These are phyloP conservation scores for Scytalopus superciliaris DNA, from an alignment of 2,113 vertebrate species.

Conservation along the genomic window DNA sequence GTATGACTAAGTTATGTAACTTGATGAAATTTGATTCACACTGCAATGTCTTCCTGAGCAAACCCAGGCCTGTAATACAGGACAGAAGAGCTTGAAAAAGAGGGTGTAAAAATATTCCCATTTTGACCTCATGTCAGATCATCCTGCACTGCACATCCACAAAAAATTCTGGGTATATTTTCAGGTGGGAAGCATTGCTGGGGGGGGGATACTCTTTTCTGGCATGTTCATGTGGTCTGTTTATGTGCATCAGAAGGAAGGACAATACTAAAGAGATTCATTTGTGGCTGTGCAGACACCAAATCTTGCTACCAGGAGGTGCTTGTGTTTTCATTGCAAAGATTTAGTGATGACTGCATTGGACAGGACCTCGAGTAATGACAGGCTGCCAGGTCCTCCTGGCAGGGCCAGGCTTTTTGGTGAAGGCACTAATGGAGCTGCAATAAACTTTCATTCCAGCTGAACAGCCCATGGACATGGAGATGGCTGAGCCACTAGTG, in stretches of 20 bases:
- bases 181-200: neutral
- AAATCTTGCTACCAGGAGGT: neutral
- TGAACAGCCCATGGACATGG: neutral
- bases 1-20: neutral
- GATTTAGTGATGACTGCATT: neutral
- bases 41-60: neutral
- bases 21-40: neutral
- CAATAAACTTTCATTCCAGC: neutral
- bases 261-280: neutral
- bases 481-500: neutral
- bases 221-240: neutral
- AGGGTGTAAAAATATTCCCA: neutral
- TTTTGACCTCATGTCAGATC: neutral
- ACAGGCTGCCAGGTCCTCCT: neutral
- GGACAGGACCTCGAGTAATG: neutral
- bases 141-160: neutral
- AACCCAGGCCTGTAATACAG: neutral
- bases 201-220: accelerated
- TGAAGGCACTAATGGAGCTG: neutral
- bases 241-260: neutral
- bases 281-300: neutral
- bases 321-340: neutral
- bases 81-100: neutral
- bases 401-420: neutral
- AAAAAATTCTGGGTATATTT: neutral